Base-by-base conservation (phyloP, 2,113 vertebrate species). In the Brachyhypopomus occidentalis region DNA sequence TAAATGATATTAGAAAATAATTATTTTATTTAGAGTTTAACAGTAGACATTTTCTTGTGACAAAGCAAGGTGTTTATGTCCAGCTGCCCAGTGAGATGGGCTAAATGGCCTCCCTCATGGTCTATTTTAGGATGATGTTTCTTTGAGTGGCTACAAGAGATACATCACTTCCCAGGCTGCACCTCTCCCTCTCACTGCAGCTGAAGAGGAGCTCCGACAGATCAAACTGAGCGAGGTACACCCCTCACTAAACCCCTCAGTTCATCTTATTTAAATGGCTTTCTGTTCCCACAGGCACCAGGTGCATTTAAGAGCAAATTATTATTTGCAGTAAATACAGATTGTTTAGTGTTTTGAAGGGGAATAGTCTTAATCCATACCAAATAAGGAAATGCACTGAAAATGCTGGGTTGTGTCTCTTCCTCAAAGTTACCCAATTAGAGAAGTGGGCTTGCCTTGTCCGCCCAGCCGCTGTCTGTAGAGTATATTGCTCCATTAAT, bases 181-280 rank as follows among this genome's bases (percentile, higher is more conserved):
- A 66, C 97, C 98, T 45, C 93, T 94, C 7, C 98, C 98, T n/a
- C 85, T 99, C 84, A 98, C 96, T 79, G 95, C 96, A 83, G 96
- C 97, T 79, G 98, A 99, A 90, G 95, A 99, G 87, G 97, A 99
- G 83, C 94, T 99, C 91, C 92, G 95, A 58, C 95, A 96, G 92
- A 98, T 99, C 80, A 99, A 96, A 91, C 95, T 98, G 59, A 96
- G 89, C 0, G 95, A 97, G 96, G 97, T 99, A 92, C 27, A 36
- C 1, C 7, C 3, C 19, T 20, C 58, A 25, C 17, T 14, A 7
- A 27, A 19, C 19, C 11, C 2, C 5, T 7, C 17, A 25, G 67
- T n/a, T 45, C 5, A 22, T 70, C 67, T 70, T 41, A 36, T 67
- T 36, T 16, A 70, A n/a, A 12, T 58, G 7, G 27, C n/a, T 8